phyloP scores from a whole-genome alignment of 2,888 invertebrate genomes.

The Phaedon cochleariae region DNA sequence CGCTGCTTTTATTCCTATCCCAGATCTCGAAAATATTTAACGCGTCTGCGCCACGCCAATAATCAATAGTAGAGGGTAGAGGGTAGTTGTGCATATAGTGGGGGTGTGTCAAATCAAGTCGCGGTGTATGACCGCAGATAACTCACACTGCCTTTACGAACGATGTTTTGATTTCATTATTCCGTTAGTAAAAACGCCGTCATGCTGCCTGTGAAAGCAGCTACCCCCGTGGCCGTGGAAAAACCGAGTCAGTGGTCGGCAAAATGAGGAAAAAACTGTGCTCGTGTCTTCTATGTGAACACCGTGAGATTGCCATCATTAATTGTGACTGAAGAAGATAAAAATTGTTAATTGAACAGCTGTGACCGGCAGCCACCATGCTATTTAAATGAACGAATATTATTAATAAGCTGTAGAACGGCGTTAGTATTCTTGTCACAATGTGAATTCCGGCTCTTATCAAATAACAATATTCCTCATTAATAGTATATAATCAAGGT shows the following conservation, averaged over 20 bases:
- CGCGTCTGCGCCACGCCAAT: conserved; percentile 57
- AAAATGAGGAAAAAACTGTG: background rate
- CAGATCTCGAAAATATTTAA: conserved; percentile 14
- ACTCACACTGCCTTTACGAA: conserved; percentile 7
- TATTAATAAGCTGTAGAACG: conserved; percentile 13
- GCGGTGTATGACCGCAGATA: conserved; percentile 15
- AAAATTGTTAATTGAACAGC: conserved; percentile 25
- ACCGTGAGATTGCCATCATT: background rate
- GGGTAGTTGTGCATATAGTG: conserved; percentile 49
- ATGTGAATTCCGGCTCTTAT: background rate
- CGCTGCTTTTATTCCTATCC: background rate
- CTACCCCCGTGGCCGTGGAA: background rate
- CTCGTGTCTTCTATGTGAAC: conserved; percentile 5
- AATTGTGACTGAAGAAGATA: background rate
- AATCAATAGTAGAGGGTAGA: conserved; percentile 56
- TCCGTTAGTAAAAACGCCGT: conserved; percentile 10
- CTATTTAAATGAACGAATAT: conserved; percentile 20
- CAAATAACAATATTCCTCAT: background rate
- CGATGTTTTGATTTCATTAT: conserved; percentile 18
- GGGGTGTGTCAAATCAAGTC: conserved; percentile 55
- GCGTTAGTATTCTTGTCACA: conserved; percentile 29
- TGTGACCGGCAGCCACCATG: conserved; percentile 25
- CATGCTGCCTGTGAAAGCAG: conserved; percentile 2
- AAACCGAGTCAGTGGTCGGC: conserved; percentile 4
- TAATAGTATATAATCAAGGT: background rate